Conservation (phyloP, 2,113 vertebrate genomes). For the Procavia capensis region DNA sequence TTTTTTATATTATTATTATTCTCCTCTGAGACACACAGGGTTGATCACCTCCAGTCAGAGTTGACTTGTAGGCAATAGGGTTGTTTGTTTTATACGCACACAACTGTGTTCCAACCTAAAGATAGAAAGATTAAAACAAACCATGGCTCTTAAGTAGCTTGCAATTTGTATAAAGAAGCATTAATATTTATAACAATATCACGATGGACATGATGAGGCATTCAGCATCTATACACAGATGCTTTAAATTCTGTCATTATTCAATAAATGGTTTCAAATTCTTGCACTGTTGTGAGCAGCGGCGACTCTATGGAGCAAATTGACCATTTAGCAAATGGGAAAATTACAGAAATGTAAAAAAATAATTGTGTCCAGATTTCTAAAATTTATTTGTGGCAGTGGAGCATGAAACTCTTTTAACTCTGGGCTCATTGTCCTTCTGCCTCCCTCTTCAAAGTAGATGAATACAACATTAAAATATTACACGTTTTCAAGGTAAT, state of each 20-base stretch:
- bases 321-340: not conserved
- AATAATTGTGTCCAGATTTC: not conserved
- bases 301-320: not conserved
- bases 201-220: not conserved
- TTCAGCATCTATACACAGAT: not conserved
- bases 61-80: not conserved
- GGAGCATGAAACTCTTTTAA: not conserved
- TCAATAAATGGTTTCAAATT: not conserved
- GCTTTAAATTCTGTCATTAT: not conserved
- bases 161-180: conserved; percentile 1
- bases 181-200: conserved; percentile 36
- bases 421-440: not conserved
- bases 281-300: not conserved
- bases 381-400: not conserved
- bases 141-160: not conserved
- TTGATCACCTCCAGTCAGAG: not conserved
- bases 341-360: not conserved
- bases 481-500: not conserved
- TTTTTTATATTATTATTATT: too few species aligned
- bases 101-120: not conserved
- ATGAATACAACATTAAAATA: not conserved
- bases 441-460: not conserved
- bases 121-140: not conserved
- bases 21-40: not conserved
- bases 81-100: not conserved